Conservation (phyloP, 2,888 invertebrate genomes). For the Phytoseiulus persimilis region DNA sequence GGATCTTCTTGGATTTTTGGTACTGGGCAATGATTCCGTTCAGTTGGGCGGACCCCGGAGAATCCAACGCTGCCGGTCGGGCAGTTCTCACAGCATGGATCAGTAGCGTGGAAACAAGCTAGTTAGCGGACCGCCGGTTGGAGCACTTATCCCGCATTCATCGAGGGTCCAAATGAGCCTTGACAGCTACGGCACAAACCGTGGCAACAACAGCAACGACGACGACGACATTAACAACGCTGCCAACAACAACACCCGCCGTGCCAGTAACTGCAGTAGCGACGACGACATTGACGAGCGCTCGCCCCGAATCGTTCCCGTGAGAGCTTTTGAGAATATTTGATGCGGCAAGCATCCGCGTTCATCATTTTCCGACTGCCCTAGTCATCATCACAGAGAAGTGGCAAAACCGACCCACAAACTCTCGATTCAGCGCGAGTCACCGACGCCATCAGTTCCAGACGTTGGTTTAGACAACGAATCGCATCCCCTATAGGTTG, state of each 20-base stretch:
- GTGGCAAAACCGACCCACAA: background rate
- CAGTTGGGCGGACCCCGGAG: background rate
- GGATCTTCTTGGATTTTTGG: no score
- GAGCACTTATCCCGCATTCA: background rate
- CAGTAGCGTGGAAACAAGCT: background rate
- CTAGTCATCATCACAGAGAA: background rate
- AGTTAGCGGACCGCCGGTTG: background rate
- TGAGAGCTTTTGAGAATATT: background rate
- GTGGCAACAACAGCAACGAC: background rate
- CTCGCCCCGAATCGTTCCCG: background rate
- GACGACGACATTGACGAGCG: background rate
- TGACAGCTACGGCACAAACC: background rate
- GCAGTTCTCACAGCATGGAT: background rate
- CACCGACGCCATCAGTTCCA: no score
- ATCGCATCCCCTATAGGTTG: background rate
- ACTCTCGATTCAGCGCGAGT: no score
- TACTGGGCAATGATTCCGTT: no score
- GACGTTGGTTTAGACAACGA: background rate
- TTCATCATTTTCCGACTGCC: background rate
- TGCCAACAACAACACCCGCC: background rate
- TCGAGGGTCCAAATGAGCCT: background rate
- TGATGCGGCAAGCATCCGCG: background rate
- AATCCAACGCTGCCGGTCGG: background rate
- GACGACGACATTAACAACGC: background rate
- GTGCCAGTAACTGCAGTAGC: background rate